Evolutionary conservation across 1,140 invertebrate genomes (phyloP).

Genomic region (Drosophila obscura): DNA sequence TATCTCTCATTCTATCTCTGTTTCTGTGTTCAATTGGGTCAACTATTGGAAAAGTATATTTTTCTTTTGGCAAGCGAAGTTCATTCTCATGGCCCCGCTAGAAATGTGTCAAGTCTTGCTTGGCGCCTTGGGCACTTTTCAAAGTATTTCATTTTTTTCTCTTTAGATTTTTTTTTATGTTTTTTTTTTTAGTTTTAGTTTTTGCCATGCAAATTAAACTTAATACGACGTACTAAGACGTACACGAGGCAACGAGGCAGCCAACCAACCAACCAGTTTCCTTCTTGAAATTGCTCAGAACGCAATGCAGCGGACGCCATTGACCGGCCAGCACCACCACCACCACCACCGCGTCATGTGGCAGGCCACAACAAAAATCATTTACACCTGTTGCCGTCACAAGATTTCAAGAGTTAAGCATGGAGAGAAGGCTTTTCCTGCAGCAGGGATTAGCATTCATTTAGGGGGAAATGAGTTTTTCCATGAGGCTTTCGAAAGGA

Average conservation of each 20-base stretch:
- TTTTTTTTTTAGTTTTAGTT: slow-evolving; percentile 22
- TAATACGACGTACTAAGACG: slow-evolving; percentile 59
- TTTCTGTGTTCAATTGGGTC: slow-evolving; percentile 57
- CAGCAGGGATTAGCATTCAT: slow-evolving; percentile 47
- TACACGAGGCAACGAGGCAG: slow-evolving; percentile 28
- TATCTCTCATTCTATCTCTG: slow-evolving; percentile 4
- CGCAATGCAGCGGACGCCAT: slow-evolving; percentile 33
- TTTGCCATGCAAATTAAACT: slow-evolving; percentile 68
- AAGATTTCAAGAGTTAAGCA: slow-evolving; percentile 26
- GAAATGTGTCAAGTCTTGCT: slow-evolving; percentile 69
- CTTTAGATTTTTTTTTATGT: slow-evolving; percentile 2
- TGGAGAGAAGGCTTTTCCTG: neutral
- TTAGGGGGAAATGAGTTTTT: slow-evolving; percentile 40
- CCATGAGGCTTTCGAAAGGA: slow-evolving; percentile 10
- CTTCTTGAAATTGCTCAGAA: slow-evolving; percentile 50
- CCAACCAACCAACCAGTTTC: slow-evolving; percentile 31
- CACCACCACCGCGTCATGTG: slow-evolving; percentile 20
- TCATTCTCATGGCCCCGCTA: slow-evolving; percentile 43
- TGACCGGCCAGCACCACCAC: slow-evolving; percentile 18
- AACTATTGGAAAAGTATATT: slow-evolving; percentile 51
- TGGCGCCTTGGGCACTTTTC: slow-evolving; percentile 42
- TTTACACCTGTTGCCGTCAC: slow-evolving; percentile 59
- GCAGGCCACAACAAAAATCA: slow-evolving; percentile 54
- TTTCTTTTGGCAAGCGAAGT: slow-evolving; percentile 28
- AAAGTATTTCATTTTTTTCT: slow-evolving; percentile 38